phyloP scores from a whole-genome alignment of 2,113 vertebrate species.

The Perca fluviatilis region DNA sequence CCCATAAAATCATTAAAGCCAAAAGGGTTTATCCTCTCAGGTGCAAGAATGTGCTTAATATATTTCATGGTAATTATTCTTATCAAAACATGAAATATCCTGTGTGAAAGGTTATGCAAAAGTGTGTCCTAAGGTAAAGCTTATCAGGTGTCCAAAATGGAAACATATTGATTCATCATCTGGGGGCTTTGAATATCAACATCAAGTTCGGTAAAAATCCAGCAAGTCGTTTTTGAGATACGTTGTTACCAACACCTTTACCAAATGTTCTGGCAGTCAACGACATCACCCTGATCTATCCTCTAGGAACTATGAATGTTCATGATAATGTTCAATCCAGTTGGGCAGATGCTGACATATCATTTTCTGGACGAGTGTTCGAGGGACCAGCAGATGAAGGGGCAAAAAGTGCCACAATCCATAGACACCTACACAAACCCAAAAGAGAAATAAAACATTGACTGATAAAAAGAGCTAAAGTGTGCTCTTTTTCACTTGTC shows the following conservation, averaged over 20 bases:
- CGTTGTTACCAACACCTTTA: neutral
- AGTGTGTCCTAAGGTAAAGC: neutral
- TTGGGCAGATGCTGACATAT: neutral
- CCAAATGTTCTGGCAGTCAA: neutral
- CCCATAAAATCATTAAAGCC: neutral
- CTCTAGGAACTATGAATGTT: neutral
- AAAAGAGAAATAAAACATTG: neutral
- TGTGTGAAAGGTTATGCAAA: neutral
- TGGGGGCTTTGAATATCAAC: neutral
- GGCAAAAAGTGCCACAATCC: neutral
- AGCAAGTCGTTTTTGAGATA: neutral
- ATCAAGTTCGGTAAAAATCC: neutral
- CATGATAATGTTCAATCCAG: too few relatives aligned
- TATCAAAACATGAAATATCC: neutral
- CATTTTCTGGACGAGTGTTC: neutral
- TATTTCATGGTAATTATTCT: neutral
- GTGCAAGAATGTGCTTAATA: conserved; percentile 5
- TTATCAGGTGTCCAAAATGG: neutral
- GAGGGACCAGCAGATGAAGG: neutral
- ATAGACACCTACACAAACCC: conserved; percentile 33
- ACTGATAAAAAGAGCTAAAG: conserved; percentile 22
- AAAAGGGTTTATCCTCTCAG: neutral
- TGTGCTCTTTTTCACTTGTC: conserved; percentile 68
- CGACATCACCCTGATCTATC: neutral
- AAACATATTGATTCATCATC: neutral